Conservation (phyloP, 2,797 vertebrate genomes). For the Hippopotamyrus pictus region DNA sequence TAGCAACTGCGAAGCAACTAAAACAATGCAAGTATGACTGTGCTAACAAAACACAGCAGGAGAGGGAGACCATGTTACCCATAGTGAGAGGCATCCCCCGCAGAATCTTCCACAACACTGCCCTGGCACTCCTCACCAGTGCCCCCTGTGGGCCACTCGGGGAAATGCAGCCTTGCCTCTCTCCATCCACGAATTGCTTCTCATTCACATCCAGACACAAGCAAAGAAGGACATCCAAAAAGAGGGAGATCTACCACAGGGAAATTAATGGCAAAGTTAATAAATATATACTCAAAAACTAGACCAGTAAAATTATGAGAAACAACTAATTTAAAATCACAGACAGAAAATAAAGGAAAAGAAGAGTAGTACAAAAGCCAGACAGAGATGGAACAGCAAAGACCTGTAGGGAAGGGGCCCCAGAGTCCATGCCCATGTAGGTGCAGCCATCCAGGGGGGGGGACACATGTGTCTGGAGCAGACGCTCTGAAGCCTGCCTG, state of each 20-base stretch:
- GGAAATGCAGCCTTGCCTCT: constrained; percentile 44
- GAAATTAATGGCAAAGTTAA: background rate
- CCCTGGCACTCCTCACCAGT: constrained; percentile 57
- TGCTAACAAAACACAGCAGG: background rate
- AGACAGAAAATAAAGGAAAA: background rate
- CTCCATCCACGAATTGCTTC: constrained; percentile 66
- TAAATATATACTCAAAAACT: background rate
- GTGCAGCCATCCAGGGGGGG: constrained; percentile 88
- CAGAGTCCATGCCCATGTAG: constrained; percentile 89
- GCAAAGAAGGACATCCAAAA: constrained; percentile 86
- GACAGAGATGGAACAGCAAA: background rate
- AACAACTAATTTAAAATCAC: background rate
- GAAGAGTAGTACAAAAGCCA: background rate
- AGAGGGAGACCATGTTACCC: constrained; percentile 55
- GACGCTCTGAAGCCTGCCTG: constrained; percentile 70
- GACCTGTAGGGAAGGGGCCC: constrained; percentile 84
- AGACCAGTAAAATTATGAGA: background rate
- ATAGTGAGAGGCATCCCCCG: constrained; percentile 62
- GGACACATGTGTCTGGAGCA: constrained; percentile 79
- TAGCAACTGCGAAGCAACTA: background rate
- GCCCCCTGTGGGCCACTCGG: constrained; percentile 30
- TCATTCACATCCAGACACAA: constrained; percentile 68
- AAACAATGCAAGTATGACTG: background rate
- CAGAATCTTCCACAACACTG: constrained; percentile 75
- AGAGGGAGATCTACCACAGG: constrained; percentile 77